Conservation (phyloP, 2,888 invertebrate genomes). For the Trichopoda pennipes region DNA sequence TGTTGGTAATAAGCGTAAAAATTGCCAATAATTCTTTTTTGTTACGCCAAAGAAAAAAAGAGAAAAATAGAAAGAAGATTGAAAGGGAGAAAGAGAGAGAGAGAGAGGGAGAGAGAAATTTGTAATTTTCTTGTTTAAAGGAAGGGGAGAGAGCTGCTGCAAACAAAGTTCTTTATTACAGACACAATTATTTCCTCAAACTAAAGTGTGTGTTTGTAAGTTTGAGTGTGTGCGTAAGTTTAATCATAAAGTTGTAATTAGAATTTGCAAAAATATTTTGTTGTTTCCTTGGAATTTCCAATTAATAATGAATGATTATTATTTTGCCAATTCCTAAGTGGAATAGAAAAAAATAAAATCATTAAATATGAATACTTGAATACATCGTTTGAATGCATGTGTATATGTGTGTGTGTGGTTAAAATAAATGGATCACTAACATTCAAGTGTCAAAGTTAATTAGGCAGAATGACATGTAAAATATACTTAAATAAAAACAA, state of each 20-base stretch:
- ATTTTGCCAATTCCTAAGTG: slow-evolving; percentile 60
- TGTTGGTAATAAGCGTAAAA: slow-evolving; percentile 37
- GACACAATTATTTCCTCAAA: neutral
- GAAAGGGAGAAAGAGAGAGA: too few species aligned
- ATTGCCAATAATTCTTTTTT: slow-evolving; percentile 6
- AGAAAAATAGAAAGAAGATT: too few species aligned
- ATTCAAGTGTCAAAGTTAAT: slow-evolving; percentile 68
- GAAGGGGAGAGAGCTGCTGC: neutral
- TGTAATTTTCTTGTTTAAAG: slow-evolving; percentile 27
- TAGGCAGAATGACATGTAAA: slow-evolving; percentile 62
- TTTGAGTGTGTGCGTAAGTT: too few species aligned
- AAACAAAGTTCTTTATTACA: neutral
- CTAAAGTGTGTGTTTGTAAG: neutral
- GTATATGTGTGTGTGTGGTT: slow-evolving; percentile 43
- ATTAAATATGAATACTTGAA: neutral
- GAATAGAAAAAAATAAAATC: slow-evolving; percentile 17
- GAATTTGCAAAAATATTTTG: slow-evolving; percentile 52
- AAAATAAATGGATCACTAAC: slow-evolving; percentile 54
- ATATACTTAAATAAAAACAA: slow-evolving; percentile 43
- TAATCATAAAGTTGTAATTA: slow-evolving; percentile 66
- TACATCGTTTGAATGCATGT: too few species aligned
- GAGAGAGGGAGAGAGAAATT: slow-evolving; percentile 36
- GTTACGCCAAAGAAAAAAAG: neutral
- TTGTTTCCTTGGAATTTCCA: slow-evolving; percentile 58
- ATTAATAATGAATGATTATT: slow-evolving; percentile 69